Base-by-base conservation (phyloP, 35 echinoderm and acorn worm genomes). In the Nesometra sesokonis region DNA sequence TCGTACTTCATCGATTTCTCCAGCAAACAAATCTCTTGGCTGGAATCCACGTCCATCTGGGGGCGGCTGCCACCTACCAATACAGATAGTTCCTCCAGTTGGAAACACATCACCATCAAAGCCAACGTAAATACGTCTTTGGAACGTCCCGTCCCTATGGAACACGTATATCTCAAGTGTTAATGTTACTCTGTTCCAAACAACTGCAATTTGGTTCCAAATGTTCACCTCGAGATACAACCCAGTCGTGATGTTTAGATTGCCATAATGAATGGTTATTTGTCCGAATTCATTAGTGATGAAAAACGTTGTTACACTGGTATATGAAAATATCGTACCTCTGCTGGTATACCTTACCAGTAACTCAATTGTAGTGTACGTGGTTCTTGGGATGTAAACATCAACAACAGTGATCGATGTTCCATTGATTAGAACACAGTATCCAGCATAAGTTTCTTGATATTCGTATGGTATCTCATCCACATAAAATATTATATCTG, bases 1-100 rank as follows among this genome's bases (percentile, higher is more conserved):
- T 80, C 88, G 86, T 13, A 97, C 32, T 23, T 97, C 90, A 93
- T 97, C 94, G 36, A 97, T 90, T 0, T 87, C 80, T 82, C 94
- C 94, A 35, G 76, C 47, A 57, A 97, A 93, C 34, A 76, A 76
- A 29, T 81, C 90, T 23, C 77, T 52, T n/a, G 85, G 91, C 40
- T 81, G 37, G 36, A 88, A 84, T 31, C 86, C 86, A 23, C 81
- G 38, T 35, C 90, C 93, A 86, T 89, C 80, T 37, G 80, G 37
- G 13, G 87, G 78, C 76, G 94, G 90, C 37, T 85, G 78, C 94
- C 94, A 97, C 11, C 35, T 83, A 32, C 94, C 94, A 0, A 97
- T 33, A 77, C 84, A 85, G 36, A 97, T 33, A 34, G 35, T 90
- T 17, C 94, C 94, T 76, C 31, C 85, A 36, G 76, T 17, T 37